Base-by-base conservation (phyloP, 2,888 invertebrate species). In the Tachina grossa region DNA sequence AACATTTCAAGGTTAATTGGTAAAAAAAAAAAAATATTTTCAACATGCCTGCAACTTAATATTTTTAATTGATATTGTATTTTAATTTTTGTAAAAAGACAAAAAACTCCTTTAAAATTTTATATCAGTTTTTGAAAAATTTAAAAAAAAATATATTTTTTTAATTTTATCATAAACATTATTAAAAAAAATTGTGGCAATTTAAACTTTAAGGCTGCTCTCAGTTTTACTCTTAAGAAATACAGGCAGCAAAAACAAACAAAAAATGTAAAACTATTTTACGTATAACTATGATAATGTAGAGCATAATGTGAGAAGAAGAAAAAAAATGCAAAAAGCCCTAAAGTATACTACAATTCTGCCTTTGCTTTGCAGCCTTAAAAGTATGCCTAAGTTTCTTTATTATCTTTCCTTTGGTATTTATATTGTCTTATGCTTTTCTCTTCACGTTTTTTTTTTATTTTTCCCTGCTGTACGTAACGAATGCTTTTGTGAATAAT, bases 321-420 rank as follows among this genome's bases (percentile, higher is more conserved):
- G 10, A 55, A 55, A 22, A 65, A 47, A 3, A 14, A 14, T 8
- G 4, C 5, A 31, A 10, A 9, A 47, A 39, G 16, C 41, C 49
- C 63, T 9, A 74, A 63, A 79, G 63, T 71, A 55, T 53, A 16
- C 63, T 31, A 63, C 9, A 63, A 39, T 53, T 59, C 19, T 45
- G 49, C 13, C 31, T 19, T 61, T 53, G 10, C n/a, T 68, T 19
- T 47, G 55, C 41, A 57, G 45, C 59, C 55, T 31, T 68, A 65
- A 79, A 72, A 55, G 71, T 71, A 65, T 79, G 45, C 45, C 63
- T 47, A 55, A 39, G 41, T 63, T 69, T 79, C n/a, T 43, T 31
- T n/a, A 31, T 41, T 43, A 14, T 59, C 10, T 41, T 78, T 61
- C 22, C 49, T 43, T 22, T 3, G 22, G 14, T 43, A 31, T 47